Conservation (phyloP, 2,888 invertebrate genomes). For the Volucella zonaria region DNA sequence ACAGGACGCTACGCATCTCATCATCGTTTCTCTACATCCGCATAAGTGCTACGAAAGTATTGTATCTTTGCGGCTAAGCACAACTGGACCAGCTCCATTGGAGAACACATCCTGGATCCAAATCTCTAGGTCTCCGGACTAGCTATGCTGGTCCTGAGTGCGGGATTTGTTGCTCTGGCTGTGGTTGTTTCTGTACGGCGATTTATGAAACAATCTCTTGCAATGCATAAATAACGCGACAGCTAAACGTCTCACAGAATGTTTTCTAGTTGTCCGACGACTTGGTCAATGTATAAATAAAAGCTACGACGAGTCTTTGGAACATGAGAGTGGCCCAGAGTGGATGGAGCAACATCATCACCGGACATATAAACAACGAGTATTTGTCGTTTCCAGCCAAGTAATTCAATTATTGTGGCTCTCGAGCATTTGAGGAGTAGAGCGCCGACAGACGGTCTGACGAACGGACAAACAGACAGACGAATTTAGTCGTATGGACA, state of each 20-base stretch:
- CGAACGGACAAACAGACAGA: slow-evolving; percentile 22
- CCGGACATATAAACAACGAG: slow-evolving; percentile 76
- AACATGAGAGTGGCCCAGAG: slow-evolving; percentile 55
- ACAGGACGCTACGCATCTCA: slow-evolving; percentile 68
- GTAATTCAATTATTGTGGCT: slow-evolving; percentile 75
- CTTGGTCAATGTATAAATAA: slow-evolving; percentile 73
- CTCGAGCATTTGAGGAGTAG: slow-evolving; percentile 45
- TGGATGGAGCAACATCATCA: slow-evolving; percentile 66
- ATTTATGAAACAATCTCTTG: slow-evolving; percentile 76
- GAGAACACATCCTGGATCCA: slow-evolving; percentile 57
- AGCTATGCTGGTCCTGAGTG: neutral
- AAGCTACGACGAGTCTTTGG: slow-evolving; percentile 63
- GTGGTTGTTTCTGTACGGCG: slow-evolving; percentile 56
- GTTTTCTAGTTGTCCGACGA: slow-evolving; percentile 73
- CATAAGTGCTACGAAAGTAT: slow-evolving; percentile 37
- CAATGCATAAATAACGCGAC: slow-evolving; percentile 76
- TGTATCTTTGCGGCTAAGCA: slow-evolving; percentile 17
- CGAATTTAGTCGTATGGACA: slow-evolving; percentile 15
- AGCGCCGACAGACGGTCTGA: slow-evolving; percentile 30
- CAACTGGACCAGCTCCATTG: slow-evolving; percentile 22
- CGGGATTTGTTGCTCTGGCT: neutral
- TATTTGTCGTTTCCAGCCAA: slow-evolving; percentile 76
- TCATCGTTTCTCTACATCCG: slow-evolving; percentile 57
- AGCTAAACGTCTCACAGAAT: slow-evolving; percentile 73
- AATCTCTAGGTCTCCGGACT: slow-evolving; percentile 17